Evolutionary conservation across 2,888 invertebrate species (phyloP).

Genomic region (Brassicogethes aeneus): DNA sequence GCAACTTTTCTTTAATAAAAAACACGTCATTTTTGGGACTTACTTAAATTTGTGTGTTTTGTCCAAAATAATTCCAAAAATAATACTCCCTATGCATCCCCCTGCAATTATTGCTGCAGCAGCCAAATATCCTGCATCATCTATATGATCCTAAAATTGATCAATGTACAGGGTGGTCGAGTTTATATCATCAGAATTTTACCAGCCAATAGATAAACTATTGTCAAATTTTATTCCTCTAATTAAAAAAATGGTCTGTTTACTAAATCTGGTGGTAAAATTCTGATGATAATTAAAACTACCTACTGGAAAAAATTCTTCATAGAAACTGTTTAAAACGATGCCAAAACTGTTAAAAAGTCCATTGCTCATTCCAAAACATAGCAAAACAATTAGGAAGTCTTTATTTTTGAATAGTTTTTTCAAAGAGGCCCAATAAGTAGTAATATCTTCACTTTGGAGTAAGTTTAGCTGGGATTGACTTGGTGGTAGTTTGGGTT

Average conservation of each 20-base stretch:
- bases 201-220: too few relatives aligned
- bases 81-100: slow-evolving; percentile 83
- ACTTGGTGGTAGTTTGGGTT: slow-evolving; percentile 72
- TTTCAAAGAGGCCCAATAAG: slow-evolving; percentile 8
- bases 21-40: slow-evolving; percentile 30
- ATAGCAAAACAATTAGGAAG: slow-evolving; percentile 23
- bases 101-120: slow-evolving; percentile 73
- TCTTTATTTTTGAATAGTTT: slow-evolving; percentile 21
- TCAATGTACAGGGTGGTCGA: too few relatives aligned
- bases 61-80: slow-evolving; percentile 81
- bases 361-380: slow-evolving; percentile 48
- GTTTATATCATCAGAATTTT: too few relatives aligned
- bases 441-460: slow-evolving; percentile 17
- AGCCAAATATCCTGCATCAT: slow-evolving; percentile 81
- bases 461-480: slow-evolving; percentile 44
- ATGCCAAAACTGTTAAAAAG: slow-evolving; percentile 53
- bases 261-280: too few relatives aligned
- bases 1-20: not conserved
- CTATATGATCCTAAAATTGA: slow-evolving; percentile 52
- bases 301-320: slow-evolving; percentile 46
- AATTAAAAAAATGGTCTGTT: not conserved
- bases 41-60: slow-evolving; percentile 88
- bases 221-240: not conserved
- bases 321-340: slow-evolving; percentile 48
- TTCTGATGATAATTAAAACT: slow-evolving; percentile 1